Evolutionary conservation across 2,797 vertebrate species (phyloP).

Genomic region (Rhadinocentrus ornatus): DNA sequence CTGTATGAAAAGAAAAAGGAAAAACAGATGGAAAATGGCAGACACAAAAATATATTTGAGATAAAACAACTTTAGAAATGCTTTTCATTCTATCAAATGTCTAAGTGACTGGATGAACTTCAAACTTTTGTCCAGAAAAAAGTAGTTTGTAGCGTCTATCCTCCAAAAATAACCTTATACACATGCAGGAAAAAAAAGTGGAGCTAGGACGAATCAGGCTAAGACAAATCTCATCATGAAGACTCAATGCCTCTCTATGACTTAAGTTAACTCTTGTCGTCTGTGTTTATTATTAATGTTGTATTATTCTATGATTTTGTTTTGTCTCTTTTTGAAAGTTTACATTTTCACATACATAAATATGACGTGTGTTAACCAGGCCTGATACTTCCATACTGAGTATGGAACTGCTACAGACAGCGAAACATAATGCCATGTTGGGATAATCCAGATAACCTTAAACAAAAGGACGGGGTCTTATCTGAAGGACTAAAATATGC

Average conservation of each 20-base stretch:
- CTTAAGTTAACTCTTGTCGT: too few relatives aligned
- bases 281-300: neutral
- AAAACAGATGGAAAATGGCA: neutral
- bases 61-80: constrained; percentile 5
- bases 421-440: constrained; percentile 15
- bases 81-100: neutral
- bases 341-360: constrained; percentile 14
- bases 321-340: constrained; percentile 18
- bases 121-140: neutral
- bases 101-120: neutral
- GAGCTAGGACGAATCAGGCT: neutral
- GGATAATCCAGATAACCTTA: constrained; percentile 11
- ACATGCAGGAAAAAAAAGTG: neutral
- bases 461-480: constrained; percentile 12
- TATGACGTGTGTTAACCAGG: constrained; percentile 6
- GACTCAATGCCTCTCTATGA: too few relatives aligned
- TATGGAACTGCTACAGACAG: neutral
- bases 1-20: neutral
- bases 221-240: neutral
- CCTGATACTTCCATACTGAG: constrained; percentile 20
- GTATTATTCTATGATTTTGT: constrained; percentile 15
- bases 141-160: neutral
- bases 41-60: neutral
- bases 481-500: constrained; percentile 23
- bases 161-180: neutral